These are phyloP conservation scores for Brachypodius melanocephalos DNA, from an alignment of 2,113 vertebrate genomes.

Conservation along the genomic window DNA sequence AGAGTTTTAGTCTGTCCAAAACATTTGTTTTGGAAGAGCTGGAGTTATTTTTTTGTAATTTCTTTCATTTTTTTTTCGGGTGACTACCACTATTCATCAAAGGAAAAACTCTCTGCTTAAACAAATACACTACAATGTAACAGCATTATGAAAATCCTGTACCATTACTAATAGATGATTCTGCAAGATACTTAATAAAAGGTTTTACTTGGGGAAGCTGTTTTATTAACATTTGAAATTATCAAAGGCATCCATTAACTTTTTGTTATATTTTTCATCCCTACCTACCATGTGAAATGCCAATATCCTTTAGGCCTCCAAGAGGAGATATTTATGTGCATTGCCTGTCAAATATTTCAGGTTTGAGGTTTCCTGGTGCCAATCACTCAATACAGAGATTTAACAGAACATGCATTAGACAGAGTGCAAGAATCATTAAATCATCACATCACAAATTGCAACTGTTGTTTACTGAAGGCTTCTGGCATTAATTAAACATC, in stretches of 20 bases:
- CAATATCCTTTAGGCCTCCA: background rate
- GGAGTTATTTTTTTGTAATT: background rate
- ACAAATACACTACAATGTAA: background rate
- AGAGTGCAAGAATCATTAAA: constrained; percentile 14
- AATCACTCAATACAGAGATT: background rate
- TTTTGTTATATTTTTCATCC: background rate
- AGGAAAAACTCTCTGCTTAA: background rate
- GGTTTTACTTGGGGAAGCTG: background rate
- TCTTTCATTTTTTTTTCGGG: background rate
- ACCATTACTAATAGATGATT: background rate
- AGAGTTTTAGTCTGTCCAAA: background rate
- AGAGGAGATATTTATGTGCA: background rate
- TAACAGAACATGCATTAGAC: background rate
- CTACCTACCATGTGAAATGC: background rate
- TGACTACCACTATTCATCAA: background rate
- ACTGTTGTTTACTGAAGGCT: constrained; percentile 15
- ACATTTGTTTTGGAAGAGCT: background rate
- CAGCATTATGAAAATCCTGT: background rate
- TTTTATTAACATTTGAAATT: background rate
- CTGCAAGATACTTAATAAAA: background rate
- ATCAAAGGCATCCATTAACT: accelerated
- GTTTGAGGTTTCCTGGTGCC: background rate
- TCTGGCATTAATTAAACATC: constrained; percentile 51
- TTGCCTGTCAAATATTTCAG: background rate
- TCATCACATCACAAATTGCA: background rate